A percentile compares a stretch with the other conserved stretches of the same genome.
These are phyloP conservation scores for Theodoxus fluviatilis DNA, from an alignment of 2,888 invertebrate genomes.

Conservation along the genomic window DNA sequence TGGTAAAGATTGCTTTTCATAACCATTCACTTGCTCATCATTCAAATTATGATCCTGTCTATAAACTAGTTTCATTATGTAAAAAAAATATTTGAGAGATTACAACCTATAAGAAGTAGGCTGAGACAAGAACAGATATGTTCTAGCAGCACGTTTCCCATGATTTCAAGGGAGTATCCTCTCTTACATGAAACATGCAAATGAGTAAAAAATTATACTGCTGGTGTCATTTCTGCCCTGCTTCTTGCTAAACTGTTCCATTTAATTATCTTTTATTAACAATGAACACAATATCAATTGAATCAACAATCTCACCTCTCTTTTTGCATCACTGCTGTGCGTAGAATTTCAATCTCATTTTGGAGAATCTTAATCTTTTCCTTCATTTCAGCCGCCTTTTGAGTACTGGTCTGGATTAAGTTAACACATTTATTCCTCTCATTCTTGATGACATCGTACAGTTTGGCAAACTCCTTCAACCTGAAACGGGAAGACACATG, in stretches of 20 bases:
- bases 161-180: too few relatives aligned
- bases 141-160: neutral
- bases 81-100: neutral
- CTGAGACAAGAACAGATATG: neutral
- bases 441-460: slow-evolving; percentile 66
- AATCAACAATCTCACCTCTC: slow-evolving; percentile 51
- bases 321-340: slow-evolving; percentile 63
- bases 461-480: slow-evolving; percentile 65
- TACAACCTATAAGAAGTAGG: neutral
- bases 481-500: slow-evolving; percentile 45
- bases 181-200: too few relatives aligned
- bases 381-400: slow-evolving; percentile 65
- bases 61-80: too few relatives aligned
- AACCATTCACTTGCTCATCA: too few relatives aligned
- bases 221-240: too few relatives aligned
- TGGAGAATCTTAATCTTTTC: slow-evolving; percentile 66
- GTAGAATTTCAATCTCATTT: slow-evolving; percentile 65
- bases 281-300: neutral
- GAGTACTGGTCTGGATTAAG: slow-evolving; percentile 64
- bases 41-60: too few relatives aligned
- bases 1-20: too few relatives aligned
- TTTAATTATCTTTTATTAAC: neutral
- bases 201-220: too few relatives aligned
- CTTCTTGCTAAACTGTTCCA: neutral
- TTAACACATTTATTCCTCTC: slow-evolving; percentile 66